phyloP scores from a whole-genome alignment of 2,888 invertebrate species.

The Ctena decussata region DNA sequence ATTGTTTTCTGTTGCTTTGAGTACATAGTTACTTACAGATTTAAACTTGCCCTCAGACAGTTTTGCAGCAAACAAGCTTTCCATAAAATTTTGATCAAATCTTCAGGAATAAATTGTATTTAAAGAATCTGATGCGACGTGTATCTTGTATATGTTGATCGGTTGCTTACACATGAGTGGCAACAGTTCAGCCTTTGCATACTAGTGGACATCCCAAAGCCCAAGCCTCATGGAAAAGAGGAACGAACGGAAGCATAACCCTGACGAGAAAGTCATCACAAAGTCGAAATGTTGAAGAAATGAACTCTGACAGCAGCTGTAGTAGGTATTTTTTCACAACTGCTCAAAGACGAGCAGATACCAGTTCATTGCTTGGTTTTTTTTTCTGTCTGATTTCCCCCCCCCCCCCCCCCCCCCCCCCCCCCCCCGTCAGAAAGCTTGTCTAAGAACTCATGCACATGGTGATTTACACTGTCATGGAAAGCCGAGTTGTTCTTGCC shows the following conservation, averaged over 20 bases:
- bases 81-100: background rate
- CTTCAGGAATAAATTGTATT: background rate
- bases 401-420: too few species aligned
- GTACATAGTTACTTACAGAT: constrained; percentile 27
- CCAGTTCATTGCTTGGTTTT: background rate
- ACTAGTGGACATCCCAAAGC: constrained; percentile 9
- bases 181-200: constrained; percentile 10
- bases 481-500: background rate
- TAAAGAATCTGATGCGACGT: background rate
- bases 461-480: background rate
- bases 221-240: too few species aligned
- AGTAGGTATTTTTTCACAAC: background rate
- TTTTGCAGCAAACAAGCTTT: background rate
- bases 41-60: constrained; percentile 24
- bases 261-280: too few species aligned
- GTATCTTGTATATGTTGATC: constrained; percentile 6
- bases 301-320: background rate
- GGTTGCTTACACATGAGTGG: constrained; percentile 20
- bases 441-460: background rate
- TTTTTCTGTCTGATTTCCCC: background rate
- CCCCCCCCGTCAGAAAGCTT: background rate
- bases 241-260: too few species aligned
- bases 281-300: too few species aligned
- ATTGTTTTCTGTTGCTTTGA: constrained; percentile 23
- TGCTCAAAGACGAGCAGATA: background rate